Evolutionary conservation across 2,888 invertebrate species (phyloP), one percentile per base, ranked within the genome.

Genomic region (Tinea semifulvella): DNA sequence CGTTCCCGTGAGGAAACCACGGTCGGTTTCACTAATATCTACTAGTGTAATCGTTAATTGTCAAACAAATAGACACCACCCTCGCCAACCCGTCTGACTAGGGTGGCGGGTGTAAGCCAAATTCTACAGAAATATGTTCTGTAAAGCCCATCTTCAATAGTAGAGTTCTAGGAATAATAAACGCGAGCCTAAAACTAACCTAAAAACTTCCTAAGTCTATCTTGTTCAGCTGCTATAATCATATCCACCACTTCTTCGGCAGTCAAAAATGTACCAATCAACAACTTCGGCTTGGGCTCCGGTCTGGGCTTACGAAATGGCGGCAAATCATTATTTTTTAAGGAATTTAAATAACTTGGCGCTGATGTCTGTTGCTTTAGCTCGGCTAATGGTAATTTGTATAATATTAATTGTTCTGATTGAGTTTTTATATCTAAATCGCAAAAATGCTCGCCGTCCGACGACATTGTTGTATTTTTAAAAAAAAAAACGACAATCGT

Each of bases 271-370:
- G 58, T 58, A 0, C 63, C 65, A 2, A 65, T 54, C 1, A 76
- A 25, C 1, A 79, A 48, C 20, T 48, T 56, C 1, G 76, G 69
- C 11, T 40, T 50, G 0, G 56, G 48, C 43, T 64, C 60, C 10
- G 47, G 52, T 1, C 28, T 59, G 0, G 73, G 70, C 36, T 49
- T 59, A 27, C 46, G 53, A 44, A 77, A 79, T 0, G 77, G 75
- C 1, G 75, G 75, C 0, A 65, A 62, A 1, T 68, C 61, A 18
- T 71, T 70, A n/a, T 67, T 64, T 28, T 57, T 63, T n/a, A 80
- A 48, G 0, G 66, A 76, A 44, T 63, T 54, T 1, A 76, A 56
- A 51, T 75, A 73, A 1, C 65, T 71, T 1, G 80, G 79, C 0
- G 79, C 80, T 0, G 80, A 80, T 17, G 56, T 58, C 47, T 77